A percentile compares a stretch with the other conserved stretches of the same genome.
These are phyloP conservation scores for Brenthis hecate DNA, from an alignment of 2,888 invertebrate species.

Conservation along the genomic window DNA sequence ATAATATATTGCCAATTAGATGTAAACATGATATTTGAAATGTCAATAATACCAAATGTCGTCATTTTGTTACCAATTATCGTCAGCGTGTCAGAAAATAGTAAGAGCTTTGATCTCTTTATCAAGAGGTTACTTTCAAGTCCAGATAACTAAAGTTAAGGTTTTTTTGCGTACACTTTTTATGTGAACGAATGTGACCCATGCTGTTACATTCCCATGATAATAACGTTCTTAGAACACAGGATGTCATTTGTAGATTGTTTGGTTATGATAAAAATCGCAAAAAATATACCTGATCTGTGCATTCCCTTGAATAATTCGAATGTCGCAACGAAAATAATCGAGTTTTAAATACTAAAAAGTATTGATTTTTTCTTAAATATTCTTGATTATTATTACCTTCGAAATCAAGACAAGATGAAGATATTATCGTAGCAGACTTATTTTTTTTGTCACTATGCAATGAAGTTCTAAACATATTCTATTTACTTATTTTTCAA, in stretches of 20 bases:
- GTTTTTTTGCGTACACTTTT: constrained; percentile 17
- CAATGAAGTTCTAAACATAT: no score
- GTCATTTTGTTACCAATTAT: constrained; percentile 5
- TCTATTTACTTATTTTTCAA: no score
- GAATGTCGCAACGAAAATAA: not conserved
- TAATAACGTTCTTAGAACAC: constrained; percentile 36
- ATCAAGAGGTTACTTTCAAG: constrained; percentile 11
- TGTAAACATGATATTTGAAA: no score
- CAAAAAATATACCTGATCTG: constrained; percentile 24
- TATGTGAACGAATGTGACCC: constrained; percentile 13
- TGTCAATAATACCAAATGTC: no score
- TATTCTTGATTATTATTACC: no score
- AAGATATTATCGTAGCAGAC: no score
- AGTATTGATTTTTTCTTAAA: not conserved
- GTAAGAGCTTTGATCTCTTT: constrained; percentile 13
- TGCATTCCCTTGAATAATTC: not conserved
- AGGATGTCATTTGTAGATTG: constrained; percentile 35
- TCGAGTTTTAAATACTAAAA: not conserved
- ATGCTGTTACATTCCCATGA: constrained; percentile 10
- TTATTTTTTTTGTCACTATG: no score
- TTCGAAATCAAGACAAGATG: no score
- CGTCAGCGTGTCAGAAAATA: constrained; percentile 3
- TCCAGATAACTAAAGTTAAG: not conserved
- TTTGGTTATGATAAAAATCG: constrained; percentile 30
- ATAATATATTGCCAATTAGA: no score